Evolutionary conservation across 2,113 vertebrate species (phyloP).

Genomic region (Ophthalmotilapia sp.): DNA sequence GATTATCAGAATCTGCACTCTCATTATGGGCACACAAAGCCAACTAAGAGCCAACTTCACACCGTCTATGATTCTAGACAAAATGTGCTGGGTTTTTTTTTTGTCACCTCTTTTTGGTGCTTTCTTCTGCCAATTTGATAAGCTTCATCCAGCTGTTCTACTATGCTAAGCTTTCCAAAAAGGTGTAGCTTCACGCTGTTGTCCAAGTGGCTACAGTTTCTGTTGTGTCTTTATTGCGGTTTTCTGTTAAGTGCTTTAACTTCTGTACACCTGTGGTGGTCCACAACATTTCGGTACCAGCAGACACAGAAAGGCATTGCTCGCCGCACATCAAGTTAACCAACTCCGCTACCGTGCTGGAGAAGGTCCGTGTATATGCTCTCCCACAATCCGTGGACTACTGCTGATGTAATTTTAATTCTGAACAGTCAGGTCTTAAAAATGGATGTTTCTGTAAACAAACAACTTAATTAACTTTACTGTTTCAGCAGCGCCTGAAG

Average conservation of each 20-base stretch:
- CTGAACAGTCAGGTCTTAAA: not conserved
- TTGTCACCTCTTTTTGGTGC: not conserved
- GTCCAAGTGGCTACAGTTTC: not conserved
- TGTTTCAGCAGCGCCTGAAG: not conserved
- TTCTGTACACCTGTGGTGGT: not conserved
- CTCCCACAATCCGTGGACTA: not conserved
- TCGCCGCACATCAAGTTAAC: not conserved
- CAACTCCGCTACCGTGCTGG: not conserved
- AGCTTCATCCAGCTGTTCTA: not conserved
- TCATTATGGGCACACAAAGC: not conserved
- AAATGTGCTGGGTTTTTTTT: fast-evolving
- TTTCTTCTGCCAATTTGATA: not conserved
- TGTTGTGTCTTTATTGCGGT: not conserved
- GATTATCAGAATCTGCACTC: not conserved
- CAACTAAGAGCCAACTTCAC: not conserved
- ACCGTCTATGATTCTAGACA: not conserved
- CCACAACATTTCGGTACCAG: not conserved
- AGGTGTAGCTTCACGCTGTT: not conserved
- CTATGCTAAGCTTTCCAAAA: not conserved
- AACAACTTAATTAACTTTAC: not conserved
- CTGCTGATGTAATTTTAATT: not conserved
- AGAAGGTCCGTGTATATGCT: not conserved
- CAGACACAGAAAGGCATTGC: not conserved
- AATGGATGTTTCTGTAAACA: not conserved
- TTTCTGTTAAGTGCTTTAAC: not conserved